Base-by-base conservation (phyloP, 2,797 vertebrate genomes). In the Diglossa cyanea region DNA sequence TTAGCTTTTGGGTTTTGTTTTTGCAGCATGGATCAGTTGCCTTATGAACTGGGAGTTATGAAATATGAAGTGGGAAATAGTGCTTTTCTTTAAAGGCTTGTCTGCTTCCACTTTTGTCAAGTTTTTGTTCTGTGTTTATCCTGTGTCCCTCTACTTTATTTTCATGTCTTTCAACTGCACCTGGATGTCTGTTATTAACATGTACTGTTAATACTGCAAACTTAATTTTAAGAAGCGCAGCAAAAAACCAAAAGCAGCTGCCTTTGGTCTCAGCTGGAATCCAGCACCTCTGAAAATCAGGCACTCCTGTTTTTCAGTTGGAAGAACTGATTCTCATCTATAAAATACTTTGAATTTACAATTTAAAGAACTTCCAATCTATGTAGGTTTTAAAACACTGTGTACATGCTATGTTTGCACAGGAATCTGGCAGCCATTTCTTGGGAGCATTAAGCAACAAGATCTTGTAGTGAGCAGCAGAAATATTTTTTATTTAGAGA, bases 401-500 rank as follows among this genome's bases (percentile, higher is more conserved):
- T 31, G 70, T 88, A 65, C 40, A 30, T 1, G 6, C 51, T 76
- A 62, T 17, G 0, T 93, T 90, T 10, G 1, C 68, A 57, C 67
- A 82, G 71, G 60, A 90, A 92, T 94, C 93, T 96, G 96, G 92
- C 86, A 93, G 92, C 67, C 92, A 94, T 92, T 95, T 94, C 95
- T 93, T 85, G 74, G 40, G 80, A 92, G 48, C 77, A 82, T 93
- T 95, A 95, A 86, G 86, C 93, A 87, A 86, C 40, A 70, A 94
- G 83, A 86, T 82, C 93, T 89, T 95, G 92, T 95, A 95, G 83
- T 54, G 92, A 96, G 31, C 93, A 94, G 68, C 11, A 13, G 88
- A 94, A 96, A 87, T 95, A 93, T 95, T 96, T 96, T 96, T 95
- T 95, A 94, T 96, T 95, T 95, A 96, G 93, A 95, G 83, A 95